A percentile compares a stretch with the other conserved stretches of the same genome.
Conservation (phyloP, 2,797 vertebrate genomes). For the Oreochromis mossambicus region DNA sequence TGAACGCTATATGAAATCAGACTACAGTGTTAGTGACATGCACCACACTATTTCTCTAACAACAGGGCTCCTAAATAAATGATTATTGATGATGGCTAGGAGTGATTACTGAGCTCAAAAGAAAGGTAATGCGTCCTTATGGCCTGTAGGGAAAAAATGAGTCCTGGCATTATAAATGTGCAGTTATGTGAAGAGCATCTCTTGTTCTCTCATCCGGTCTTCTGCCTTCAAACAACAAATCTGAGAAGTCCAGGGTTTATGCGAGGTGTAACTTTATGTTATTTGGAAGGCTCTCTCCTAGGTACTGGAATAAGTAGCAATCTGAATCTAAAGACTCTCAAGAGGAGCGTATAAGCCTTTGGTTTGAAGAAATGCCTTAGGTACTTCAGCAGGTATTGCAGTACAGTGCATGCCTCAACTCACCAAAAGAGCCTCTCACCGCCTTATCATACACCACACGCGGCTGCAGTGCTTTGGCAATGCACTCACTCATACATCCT, state of each 20-base stretch:
- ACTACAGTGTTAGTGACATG: neutral
- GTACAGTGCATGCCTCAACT: constrained; percentile 1
- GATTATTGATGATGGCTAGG: constrained; percentile 6
- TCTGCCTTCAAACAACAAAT: neutral
- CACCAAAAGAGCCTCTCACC: constrained; percentile 2
- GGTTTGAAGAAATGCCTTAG: constrained; percentile 4
- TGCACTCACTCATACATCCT: constrained; percentile 17
- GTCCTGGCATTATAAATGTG: neutral
- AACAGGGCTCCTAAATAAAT: constrained; percentile 18
- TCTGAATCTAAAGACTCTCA: constrained; percentile 3
- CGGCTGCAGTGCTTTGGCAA: constrained; percentile 8
- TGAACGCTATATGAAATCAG: neutral
- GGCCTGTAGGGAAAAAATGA: neutral
- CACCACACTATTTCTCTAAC: neutral
- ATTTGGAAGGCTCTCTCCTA: neutral
- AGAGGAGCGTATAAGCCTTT: neutral
- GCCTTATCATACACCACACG: constrained; percentile 7
- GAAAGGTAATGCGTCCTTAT: constrained; percentile 3
- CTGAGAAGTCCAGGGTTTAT: neutral
- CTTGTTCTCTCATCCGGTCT: neutral
- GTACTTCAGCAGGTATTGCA: constrained; percentile 10
- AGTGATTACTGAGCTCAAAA: constrained; percentile 21
- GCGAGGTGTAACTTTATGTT: neutral
- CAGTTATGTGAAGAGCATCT: neutral
- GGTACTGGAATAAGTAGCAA: neutral